A percentile compares a stretch with the other conserved stretches of the same genome.
These are phyloP conservation scores for Cephus pygmeus DNA, from an alignment of 2,888 invertebrate genomes.

Conservation along the genomic window DNA sequence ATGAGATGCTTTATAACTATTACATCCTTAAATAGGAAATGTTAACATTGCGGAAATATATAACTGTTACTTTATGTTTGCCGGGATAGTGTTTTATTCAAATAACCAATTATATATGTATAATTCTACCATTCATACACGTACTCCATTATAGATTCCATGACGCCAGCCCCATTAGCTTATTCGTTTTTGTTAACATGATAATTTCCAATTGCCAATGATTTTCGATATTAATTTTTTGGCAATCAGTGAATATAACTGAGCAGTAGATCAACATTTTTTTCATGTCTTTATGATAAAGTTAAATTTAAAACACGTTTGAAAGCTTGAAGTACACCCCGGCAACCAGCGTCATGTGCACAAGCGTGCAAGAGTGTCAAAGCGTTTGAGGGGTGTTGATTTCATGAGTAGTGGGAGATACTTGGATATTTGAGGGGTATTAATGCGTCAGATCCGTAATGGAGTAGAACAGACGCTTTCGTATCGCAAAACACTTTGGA, in stretches of 20 bases:
- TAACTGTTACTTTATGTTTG: not conserved
- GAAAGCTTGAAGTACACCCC: not conserved
- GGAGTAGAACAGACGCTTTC: constrained; percentile 9
- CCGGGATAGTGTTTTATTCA: not conserved
- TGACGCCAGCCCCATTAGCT: not conserved
- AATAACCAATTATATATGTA: not conserved
- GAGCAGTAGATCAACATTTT: not conserved
- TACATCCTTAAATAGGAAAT: not conserved
- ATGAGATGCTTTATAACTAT: not conserved
- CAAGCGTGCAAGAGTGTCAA: not conserved
- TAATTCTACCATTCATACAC: not conserved
- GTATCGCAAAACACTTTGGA: not conserved
- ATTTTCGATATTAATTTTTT: not conserved
- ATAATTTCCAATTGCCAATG: not conserved
- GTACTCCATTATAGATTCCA: not conserved
- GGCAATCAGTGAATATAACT: not conserved
- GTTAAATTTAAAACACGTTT: not conserved
- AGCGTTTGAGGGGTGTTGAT: constrained; percentile 11
- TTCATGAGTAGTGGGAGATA: constrained; percentile 8
- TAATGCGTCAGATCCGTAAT: constrained; percentile 9
- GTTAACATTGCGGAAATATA: not conserved
- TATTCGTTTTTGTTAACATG: not conserved
- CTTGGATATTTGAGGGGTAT: constrained; percentile 6
- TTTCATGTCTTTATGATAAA: not conserved
- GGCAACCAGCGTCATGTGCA: not conserved